Percentiles rank a stretch among this genome's conserved stretches.
These are phyloP conservation scores for Sinocyclocheilus anophthalmus DNA, from an alignment of 2,113 vertebrate species.

Conservation along the genomic window DNA sequence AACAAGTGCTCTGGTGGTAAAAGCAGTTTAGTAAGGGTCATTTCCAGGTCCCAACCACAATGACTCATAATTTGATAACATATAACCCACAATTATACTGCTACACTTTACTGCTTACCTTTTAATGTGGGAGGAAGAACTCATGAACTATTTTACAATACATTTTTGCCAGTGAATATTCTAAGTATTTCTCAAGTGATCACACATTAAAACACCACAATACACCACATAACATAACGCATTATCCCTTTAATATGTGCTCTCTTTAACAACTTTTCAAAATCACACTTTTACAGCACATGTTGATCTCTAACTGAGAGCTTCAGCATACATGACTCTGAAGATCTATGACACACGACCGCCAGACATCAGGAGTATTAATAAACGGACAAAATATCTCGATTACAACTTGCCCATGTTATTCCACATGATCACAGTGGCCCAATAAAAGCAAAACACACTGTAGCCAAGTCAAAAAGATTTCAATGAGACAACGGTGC, in stretches of 20 bases:
- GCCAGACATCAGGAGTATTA: neutral
- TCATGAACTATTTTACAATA: neutral
- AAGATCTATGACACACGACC: neutral
- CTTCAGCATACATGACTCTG: neutral
- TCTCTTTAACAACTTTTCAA: neutral
- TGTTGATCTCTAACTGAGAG: neutral
- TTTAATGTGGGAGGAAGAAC: too few species aligned
- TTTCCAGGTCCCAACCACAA: too few species aligned
- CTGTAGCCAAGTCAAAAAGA: neutral
- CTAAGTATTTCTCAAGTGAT: neutral
- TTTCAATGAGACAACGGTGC: neutral
- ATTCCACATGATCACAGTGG: neutral
- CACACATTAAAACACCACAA: neutral
- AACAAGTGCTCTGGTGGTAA: too few species aligned
- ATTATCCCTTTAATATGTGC: slow-evolving; percentile 35
- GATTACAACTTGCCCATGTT: neutral
- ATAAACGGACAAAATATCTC: neutral
- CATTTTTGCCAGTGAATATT: neutral
- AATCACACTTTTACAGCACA: neutral
- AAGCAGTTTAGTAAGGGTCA: too few species aligned
- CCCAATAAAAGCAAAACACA: neutral
- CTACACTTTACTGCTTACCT: neutral
- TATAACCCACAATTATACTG: neutral
- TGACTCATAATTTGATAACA: too few species aligned
- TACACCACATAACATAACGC: neutral